Evolutionary conservation across 1,140 invertebrate species (phyloP), one percentile per base, ranked within the genome.

Genomic region (Papilio dardanus): DNA sequence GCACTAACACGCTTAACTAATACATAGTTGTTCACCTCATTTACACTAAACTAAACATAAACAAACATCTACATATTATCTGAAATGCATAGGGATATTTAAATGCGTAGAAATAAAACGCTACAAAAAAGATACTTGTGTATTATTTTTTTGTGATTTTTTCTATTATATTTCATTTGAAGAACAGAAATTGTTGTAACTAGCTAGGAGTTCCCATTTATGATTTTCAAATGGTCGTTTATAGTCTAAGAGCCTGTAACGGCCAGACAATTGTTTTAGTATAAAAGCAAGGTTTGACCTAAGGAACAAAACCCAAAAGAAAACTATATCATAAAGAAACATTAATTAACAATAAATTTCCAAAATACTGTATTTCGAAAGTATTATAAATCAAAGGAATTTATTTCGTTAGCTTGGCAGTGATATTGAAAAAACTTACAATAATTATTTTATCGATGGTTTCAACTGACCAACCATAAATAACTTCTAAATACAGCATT

Each of bases 61-160:
- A 62, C 54, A 62, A 28, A 62, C 54, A 62, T 62, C 50, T 54
- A 62, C 21, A 14, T 28, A 62, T 14, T 62, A 62, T 62, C 30
- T 3, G 3, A 62, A 62, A 62, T 62, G 54, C 54, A 62, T 62
- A 28, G 21, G 54, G 24, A 4, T 62, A 28, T 58, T 30, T 62
- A 62, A 62, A 62, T 62, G 21, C 54, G 30, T 24, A 30, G 1
- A 62, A 62, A 28, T 3, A n/a, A n/a, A n/a, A n/a, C n/a, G n/a
- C n/a, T n/a, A n/a, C n/a, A n/a, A n/a, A n/a, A n/a, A n/a, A n/a
- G n/a, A n/a, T n/a, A n/a, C n/a, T n/a, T n/a, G n/a, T n/a, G n/a
- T n/a, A n/a, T n/a, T n/a, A n/a, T n/a, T n/a, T n/a, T n/a, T n/a
- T n/a, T n/a, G n/a, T n/a, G n/a, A n/a, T n/a, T n/a, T n/a, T n/a